phyloP scores from a whole-genome alignment of 2,797 vertebrate genomes.

The Lacerta viridis region DNA sequence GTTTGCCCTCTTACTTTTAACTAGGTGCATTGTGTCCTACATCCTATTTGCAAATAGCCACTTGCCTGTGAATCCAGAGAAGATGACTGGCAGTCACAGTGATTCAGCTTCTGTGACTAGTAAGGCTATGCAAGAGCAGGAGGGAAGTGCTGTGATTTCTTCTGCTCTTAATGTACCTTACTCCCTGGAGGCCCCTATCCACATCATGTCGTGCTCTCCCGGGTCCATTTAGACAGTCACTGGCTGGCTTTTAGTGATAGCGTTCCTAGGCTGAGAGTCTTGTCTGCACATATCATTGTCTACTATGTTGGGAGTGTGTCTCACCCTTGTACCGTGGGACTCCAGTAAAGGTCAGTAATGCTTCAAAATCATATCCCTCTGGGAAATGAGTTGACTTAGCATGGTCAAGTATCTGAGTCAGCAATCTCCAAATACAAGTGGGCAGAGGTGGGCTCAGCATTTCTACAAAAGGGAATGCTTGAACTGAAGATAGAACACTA shows the following conservation, averaged over 20 bases:
- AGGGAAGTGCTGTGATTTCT: neutral
- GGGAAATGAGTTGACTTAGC: accelerated
- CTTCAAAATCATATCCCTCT: neutral
- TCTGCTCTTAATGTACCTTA: neutral
- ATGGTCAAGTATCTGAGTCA: neutral
- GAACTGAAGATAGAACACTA: neutral
- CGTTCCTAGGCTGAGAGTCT: neutral
- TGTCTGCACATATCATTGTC: neutral
- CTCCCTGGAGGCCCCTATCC: accelerated
- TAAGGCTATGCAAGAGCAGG: neutral
- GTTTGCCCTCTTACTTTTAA: neutral
- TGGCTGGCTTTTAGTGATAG: accelerated
- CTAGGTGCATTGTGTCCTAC: neutral
- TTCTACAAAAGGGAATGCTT: neutral
- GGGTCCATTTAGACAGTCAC: conserved; percentile 16
- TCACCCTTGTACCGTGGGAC: accelerated
- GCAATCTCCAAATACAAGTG: neutral
- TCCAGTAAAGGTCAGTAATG: neutral
- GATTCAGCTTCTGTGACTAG: conserved; percentile 6
- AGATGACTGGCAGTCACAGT: neutral
- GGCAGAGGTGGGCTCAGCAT: neutral
- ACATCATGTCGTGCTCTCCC: neutral
- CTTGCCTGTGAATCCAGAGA: conserved; percentile 1
- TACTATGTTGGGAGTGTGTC: conserved; percentile 1
- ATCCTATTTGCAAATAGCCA: conserved; percentile 13